Evolutionary conservation across 2,797 vertebrate species (phyloP).

Genomic region (Agapornis canus): DNA sequence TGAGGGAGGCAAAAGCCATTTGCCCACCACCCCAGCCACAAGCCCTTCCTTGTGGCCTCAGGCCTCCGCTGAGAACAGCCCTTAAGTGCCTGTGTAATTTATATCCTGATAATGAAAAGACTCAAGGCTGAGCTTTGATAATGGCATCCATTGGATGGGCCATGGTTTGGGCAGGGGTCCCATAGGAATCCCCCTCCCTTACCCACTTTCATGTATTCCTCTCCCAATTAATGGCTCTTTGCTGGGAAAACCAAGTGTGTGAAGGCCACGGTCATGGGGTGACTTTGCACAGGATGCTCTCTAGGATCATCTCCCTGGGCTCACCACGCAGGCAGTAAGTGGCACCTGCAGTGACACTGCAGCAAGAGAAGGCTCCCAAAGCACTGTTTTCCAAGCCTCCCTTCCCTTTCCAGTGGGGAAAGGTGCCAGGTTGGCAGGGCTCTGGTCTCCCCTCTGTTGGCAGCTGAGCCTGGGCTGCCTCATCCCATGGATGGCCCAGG

Average conservation of each 20-base stretch:
- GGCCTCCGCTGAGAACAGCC: background rate
- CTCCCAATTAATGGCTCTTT: background rate
- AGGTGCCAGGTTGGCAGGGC: background rate
- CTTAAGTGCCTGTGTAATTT: background rate
- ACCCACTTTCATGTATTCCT: background rate
- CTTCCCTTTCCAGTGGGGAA: background rate
- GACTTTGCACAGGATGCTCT: background rate
- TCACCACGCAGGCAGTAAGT: background rate
- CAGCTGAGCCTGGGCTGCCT: background rate
- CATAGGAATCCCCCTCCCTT: background rate
- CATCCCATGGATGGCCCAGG: rapidly evolving
- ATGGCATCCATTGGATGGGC: rapidly evolving
- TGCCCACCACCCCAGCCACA: rapidly evolving
- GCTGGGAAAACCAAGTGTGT: background rate
- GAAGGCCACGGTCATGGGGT: background rate
- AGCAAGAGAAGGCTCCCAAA: background rate
- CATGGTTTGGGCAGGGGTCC: rapidly evolving
- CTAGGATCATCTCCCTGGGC: background rate
- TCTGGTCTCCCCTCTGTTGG: rapidly evolving
- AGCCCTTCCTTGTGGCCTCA: background rate
- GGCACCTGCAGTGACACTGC: background rate
- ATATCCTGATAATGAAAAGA: background rate
- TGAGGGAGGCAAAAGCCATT: rapidly evolving
- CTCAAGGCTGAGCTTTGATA: background rate
- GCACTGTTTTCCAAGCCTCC: background rate